These are phyloP conservation scores for Hemiscyllium ocellatum DNA, from an alignment of 2,113 vertebrate species.

Conservation along the genomic window DNA sequence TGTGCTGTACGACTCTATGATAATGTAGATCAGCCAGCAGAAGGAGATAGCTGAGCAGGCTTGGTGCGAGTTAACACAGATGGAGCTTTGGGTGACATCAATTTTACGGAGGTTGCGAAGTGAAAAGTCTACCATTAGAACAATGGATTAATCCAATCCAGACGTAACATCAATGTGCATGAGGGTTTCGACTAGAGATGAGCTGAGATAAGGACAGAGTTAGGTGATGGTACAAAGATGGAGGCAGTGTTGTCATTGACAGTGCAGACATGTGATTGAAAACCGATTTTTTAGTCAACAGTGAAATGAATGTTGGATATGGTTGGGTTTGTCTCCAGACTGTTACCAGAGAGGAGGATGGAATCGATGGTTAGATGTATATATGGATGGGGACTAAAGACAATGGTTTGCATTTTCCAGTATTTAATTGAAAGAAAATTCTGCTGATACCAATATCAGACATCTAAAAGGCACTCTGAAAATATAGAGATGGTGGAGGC, in stretches of 20 bases:
- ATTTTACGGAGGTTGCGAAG: background rate
- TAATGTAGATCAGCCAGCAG: background rate
- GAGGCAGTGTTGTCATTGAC: background rate
- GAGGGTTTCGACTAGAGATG: background rate
- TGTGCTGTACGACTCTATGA: too few species aligned
- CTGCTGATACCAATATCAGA: too few species aligned
- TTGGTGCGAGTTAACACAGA: background rate
- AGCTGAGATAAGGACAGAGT: background rate
- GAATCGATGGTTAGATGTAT: too few species aligned
- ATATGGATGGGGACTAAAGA: too few species aligned
- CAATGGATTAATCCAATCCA: background rate
- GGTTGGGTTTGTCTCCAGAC: background rate
- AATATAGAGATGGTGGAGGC: too few species aligned
- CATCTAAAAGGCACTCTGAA: too few species aligned
- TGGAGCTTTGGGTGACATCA: background rate
- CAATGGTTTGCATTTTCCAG: too few species aligned
- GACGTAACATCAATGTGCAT: background rate
- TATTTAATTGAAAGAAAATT: too few species aligned
- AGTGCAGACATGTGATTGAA: background rate
- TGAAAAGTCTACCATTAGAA: background rate
- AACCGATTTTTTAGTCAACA: background rate
- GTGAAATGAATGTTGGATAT: too few species aligned
- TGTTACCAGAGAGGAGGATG: background rate
- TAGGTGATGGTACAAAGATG: background rate
- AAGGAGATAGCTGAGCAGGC: background rate